phyloP scores from a whole-genome alignment of 2,888 invertebrate species.

The Tineola bisselliella region DNA sequence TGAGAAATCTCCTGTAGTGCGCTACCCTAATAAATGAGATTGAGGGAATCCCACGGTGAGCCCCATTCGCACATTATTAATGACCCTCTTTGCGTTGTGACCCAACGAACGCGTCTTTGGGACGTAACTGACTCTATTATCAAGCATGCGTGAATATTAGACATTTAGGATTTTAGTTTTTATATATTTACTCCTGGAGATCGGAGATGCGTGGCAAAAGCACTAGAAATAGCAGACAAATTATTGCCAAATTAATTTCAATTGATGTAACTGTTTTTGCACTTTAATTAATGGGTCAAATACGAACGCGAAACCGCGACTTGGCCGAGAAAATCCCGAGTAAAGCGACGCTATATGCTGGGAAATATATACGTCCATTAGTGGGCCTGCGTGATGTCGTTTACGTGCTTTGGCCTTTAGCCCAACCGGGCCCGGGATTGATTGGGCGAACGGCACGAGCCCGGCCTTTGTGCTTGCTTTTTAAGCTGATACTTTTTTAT shows the following conservation, averaged over 20 bases:
- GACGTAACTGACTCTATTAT: not conserved
- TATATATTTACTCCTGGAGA: too few relatives aligned
- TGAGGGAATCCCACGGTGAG: not conserved
- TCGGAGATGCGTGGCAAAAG: too few relatives aligned
- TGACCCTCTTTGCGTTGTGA: not conserved
- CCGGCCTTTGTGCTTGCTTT: not conserved
- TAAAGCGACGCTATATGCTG: not conserved
- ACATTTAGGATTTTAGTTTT: too few relatives aligned
- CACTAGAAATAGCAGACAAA: too few relatives aligned
- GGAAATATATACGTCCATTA: conserved; percentile 5
- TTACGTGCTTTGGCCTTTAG: conserved; percentile 7
- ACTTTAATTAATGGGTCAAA: not conserved
- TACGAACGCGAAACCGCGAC: not conserved
- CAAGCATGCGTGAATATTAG: too few relatives aligned
- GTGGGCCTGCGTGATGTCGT: conserved; percentile 10
- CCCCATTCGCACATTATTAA: not conserved
- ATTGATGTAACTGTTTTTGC: too few relatives aligned
- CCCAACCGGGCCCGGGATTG: not conserved
- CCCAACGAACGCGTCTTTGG: not conserved
- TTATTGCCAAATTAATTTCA: too few relatives aligned
- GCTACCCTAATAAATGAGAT: conserved; percentile 2
- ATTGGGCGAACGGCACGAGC: not conserved
- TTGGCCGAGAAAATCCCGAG: not conserved
- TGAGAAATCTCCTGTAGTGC: conserved; percentile 6
- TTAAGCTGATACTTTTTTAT: not conserved